Evolutionary conservation across 2,888 invertebrate species (phyloP), one percentile per base, ranked within the genome.

Genomic region (Herminia tarsipennalis): DNA sequence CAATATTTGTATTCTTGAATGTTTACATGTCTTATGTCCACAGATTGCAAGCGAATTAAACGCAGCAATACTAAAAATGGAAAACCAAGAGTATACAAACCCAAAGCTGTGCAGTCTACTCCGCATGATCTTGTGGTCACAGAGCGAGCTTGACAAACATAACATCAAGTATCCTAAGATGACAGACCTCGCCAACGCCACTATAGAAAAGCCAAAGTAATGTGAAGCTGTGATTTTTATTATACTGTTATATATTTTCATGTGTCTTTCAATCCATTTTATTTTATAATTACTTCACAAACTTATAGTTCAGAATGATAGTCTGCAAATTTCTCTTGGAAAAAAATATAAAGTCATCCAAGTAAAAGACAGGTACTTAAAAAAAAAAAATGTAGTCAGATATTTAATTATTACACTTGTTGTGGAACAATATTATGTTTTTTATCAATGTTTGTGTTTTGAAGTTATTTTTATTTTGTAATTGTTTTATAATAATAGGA

Each of bases 21-120:
- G 5, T 5, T 16, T 29, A 16, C 12, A 4, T 10, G 17, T 10
- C 14, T n/a, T 0, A n/a, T 16, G n/a, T 34, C 12, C 4, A 16
- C 77, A 96, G 96, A 96, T 99, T 76, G 99, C 99, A 13, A 98
- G 98, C 90, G 98, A 99, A 91, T 93, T 99, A 10, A 99, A 99
- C 87, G 97, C 98, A 34, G 98, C 99, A n/a, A 98, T 99, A 67
- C 90, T 99, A 40, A 97, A 98, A 80, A 96, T 96, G 92, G 98
- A 99, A 81, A 96, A 98, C 73, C 95, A 96, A 78, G 97, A 98
- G 77, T 95, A 96, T 34, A 97, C 97, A 1, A 96, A 97, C 46
- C 98, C 98, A 1, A 96, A 98, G 80, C 92, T 99, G 44, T 97
- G 98, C 75, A 97, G 96, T 72, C 92, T 99, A 9, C 91, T 99